Conservation (phyloP, 2,888 invertebrate genomes). For the Diarsia brunnea region DNA sequence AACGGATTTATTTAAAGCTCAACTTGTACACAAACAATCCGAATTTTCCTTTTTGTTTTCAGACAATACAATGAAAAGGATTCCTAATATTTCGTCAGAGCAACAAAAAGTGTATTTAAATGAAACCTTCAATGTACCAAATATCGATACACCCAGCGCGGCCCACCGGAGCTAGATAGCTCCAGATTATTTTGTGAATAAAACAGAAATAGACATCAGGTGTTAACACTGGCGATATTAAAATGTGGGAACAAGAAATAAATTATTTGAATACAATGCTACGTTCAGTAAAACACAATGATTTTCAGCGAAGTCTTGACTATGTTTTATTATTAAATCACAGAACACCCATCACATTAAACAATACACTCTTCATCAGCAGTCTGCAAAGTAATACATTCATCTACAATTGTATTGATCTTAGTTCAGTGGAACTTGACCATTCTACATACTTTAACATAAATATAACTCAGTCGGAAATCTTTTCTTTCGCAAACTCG, state of each 20-base stretch:
- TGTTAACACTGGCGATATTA: not conserved
- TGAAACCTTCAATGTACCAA: constrained; percentile 4
- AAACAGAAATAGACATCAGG: not conserved
- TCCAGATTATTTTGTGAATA: constrained; percentile 2
- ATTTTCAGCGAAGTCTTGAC: not conserved
- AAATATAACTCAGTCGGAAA: too few species aligned
- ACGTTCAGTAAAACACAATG: not conserved
- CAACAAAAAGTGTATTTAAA: constrained; percentile 18
- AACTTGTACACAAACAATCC: constrained; percentile 11
- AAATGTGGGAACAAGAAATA: not conserved
- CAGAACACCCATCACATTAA: not conserved
- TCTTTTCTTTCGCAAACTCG: not conserved
- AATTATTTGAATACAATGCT: not conserved
- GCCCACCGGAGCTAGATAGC: not conserved
- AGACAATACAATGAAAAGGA: constrained; percentile 24
- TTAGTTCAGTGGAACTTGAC: too few species aligned
- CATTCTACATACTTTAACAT: too few species aligned
- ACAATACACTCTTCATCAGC: not conserved
- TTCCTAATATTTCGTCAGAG: constrained; percentile 9
- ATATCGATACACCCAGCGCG: not conserved
- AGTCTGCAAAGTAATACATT: not conserved
- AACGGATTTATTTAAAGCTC: constrained; percentile 9
- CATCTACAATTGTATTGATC: not conserved
- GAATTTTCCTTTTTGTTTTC: constrained; percentile 25
- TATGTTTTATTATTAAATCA: not conserved